phyloP scores from a whole-genome alignment of 2,113 vertebrate species.

The Silurus glanis region DNA sequence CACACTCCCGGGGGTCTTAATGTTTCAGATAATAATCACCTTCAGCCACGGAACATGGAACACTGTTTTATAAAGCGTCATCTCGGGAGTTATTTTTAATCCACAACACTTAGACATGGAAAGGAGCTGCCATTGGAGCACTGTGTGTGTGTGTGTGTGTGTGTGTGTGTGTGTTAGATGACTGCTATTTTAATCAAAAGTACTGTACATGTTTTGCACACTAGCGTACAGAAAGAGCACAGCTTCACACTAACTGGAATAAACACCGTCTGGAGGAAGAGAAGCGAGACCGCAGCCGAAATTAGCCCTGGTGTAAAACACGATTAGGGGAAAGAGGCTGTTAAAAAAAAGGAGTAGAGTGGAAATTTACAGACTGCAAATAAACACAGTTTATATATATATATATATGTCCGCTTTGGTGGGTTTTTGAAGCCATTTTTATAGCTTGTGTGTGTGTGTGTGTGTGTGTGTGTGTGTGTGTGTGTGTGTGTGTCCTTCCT shows the following conservation, averaged over 20 bases:
- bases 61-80: slow-evolving; percentile 18
- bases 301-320: slow-evolving; percentile 26
- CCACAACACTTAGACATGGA: slow-evolving; percentile 9
- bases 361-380: slow-evolving; percentile 22
- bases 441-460: too few species aligned
- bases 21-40: background rate
- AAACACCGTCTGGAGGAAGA: slow-evolving; percentile 26
- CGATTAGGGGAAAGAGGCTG: slow-evolving; percentile 1
- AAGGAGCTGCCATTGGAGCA: background rate
- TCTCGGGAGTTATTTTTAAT: slow-evolving; percentile 38
- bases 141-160: slow-evolving; percentile 1
- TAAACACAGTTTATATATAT: background rate
- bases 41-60: background rate
- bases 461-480: too few species aligned
- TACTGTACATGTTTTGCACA: slow-evolving; percentile 22
- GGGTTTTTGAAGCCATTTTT: too few species aligned
- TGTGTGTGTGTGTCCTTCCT: too few species aligned
- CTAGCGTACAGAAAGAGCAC: background rate
- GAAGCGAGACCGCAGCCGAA: background rate
- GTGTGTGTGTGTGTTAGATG: background rate
- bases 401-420: too few species aligned
- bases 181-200: slow-evolving; percentile 21
- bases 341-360: slow-evolving; percentile 5
- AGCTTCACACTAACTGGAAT: slow-evolving; percentile 6
- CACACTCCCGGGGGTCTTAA: too few species aligned